Base-by-base conservation (phyloP, 2,113 vertebrate species). In the Xyliphius kryptos region DNA sequence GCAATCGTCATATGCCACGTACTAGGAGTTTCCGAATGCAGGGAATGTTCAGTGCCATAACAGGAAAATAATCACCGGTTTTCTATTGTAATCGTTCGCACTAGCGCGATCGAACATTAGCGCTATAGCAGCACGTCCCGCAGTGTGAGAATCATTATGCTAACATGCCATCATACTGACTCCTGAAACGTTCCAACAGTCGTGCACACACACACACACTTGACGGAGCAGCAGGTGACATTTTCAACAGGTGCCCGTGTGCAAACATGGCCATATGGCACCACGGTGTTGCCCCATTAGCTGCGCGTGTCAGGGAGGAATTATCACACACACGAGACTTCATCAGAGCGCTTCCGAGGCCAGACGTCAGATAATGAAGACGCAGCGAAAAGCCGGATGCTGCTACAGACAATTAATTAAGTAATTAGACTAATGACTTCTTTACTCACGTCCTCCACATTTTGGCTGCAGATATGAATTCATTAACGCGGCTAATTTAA, bases 381-480 rank as follows among this genome's bases (percentile, higher is more conserved):
- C 70, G 55, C 77, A 78, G 84, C 80, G 78, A 76, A 83, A 73
- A 67, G n/a, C 44, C 65, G 81, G 74, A 77, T 10, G 64, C 75
- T 48, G 81, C 82, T 79, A 80, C 84, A 87, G 81, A 81, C 83
- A 85, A 88, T 88, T 88, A 83, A 89, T 88, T 87, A 89, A 83
- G 83, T 85, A 87, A 89, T 89, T 87, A 83, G 63, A 82, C 82
- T 87, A 89, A 89, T 82, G 79, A 88, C 82, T 84, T 85, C 80
- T 76, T 86, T 87, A 84, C 86, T 77, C 79, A 76, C 73, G 61
- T 50, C 38, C 63, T 51, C 71, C 72, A 78, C 81, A n/a, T 81
- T 85, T 86, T 88, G 87, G 87, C 84, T 85, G 80, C 75, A 41
- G 61, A 80, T 76, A 72, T 81, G 81, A 89, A 88, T 88, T 85